Conservation (phyloP, 2,113 vertebrate species). For the Chlorodrepanis virens region DNA sequence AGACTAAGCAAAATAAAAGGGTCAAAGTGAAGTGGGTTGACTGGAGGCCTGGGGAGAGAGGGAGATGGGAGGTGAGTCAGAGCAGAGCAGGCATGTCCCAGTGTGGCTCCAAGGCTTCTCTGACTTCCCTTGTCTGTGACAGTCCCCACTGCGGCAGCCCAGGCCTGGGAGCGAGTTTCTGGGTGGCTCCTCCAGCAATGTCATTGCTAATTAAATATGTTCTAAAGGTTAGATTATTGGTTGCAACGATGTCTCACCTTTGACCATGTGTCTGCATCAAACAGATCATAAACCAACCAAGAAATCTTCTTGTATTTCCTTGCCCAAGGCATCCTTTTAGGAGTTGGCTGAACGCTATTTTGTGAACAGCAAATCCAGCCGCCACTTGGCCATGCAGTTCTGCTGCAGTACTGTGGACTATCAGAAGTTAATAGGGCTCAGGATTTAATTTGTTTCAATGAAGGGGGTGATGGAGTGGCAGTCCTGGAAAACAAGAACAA, state of each 20-base stretch:
- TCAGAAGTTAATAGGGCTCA: neutral
- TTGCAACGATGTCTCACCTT: neutral
- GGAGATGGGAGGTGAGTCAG: neutral
- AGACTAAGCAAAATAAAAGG: neutral
- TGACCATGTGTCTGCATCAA: neutral
- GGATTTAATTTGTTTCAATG: neutral
- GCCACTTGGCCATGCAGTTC: neutral
- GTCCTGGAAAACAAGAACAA: neutral
- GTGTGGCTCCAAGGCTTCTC: neutral
- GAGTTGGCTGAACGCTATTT: neutral
- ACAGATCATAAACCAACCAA: neutral
- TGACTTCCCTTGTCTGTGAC: neutral
- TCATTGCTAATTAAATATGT: slow-evolving; percentile 26
- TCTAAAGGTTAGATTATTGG: slow-evolving; percentile 2
- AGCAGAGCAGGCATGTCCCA: neutral
- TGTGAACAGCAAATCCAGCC: neutral
- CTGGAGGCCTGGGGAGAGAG: neutral
- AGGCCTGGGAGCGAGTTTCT: neutral
- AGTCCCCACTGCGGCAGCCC: neutral
- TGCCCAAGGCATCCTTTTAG: neutral
- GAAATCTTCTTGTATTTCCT: neutral
- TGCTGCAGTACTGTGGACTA: neutral
- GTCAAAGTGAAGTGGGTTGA: neutral
- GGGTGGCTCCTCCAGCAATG: slow-evolving; percentile 47
- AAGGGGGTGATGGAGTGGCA: neutral